Evolutionary conservation across 2,113 vertebrate genomes (phyloP).

Genomic region (Pitta sordida): DNA sequence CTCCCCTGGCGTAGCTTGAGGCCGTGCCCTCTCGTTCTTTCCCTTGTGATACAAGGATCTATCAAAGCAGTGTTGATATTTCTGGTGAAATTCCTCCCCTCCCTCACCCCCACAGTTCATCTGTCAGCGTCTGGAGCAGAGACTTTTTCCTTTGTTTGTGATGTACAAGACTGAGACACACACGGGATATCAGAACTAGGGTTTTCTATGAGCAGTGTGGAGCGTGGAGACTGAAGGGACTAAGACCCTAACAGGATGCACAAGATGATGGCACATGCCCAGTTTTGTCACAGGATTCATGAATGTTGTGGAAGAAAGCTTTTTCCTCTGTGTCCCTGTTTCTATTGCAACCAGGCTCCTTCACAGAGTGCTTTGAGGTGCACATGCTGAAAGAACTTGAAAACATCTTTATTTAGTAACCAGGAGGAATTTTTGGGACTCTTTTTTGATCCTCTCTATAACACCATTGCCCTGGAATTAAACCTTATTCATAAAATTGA

Average conservation of each 20-base stretch:
- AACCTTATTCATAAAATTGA: not conserved
- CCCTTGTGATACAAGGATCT: not conserved
- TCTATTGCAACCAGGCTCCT: not conserved
- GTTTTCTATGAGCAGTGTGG: not conserved
- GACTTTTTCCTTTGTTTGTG: not conserved
- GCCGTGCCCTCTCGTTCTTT: too few species aligned
- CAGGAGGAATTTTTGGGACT: not conserved
- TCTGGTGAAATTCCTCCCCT: not conserved
- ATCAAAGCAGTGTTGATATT: not conserved
- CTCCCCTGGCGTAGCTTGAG: too few species aligned
- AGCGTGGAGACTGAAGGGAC: not conserved
- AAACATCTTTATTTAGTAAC: not conserved
- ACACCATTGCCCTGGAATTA: not conserved
- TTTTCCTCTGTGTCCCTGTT: not conserved
- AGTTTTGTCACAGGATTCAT: not conserved
- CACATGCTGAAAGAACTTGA: not conserved
- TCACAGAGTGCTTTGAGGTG: not conserved
- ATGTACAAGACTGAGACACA: rapidly evolving
- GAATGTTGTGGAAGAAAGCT: not conserved
- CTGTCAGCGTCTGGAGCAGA: not conserved
- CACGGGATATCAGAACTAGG: not conserved
- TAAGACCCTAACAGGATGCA: not conserved
- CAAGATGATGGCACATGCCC: rapidly evolving
- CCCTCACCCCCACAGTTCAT: not conserved
- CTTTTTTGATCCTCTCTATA: not conserved